Percentiles rank a stretch among this genome's conserved stretches.
These are phyloP conservation scores for Galerucella nymphaeae DNA, from an alignment of 2,888 invertebrate genomes.

Conservation along the genomic window DNA sequence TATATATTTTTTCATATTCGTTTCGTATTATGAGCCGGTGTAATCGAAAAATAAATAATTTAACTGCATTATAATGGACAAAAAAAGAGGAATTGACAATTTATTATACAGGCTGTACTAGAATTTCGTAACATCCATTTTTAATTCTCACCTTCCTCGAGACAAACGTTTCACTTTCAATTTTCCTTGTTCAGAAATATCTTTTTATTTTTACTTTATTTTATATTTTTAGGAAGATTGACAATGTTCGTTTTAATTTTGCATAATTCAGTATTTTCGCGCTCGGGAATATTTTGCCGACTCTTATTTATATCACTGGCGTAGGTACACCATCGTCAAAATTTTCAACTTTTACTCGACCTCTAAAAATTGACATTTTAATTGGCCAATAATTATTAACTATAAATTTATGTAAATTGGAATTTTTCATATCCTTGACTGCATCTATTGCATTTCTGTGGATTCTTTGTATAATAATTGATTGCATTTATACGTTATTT, in stretches of 20 bases:
- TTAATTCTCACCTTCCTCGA: background rate
- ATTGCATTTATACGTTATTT: background rate
- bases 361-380: too few relatives aligned
- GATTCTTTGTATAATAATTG: too few relatives aligned
- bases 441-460: background rate
- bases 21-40: background rate
- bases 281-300: conserved; percentile 22
- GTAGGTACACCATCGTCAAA: conserved; percentile 2
- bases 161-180: conserved; percentile 11
- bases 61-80: background rate
- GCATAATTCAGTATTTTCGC: conserved; percentile 37
- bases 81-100: background rate
- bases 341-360: background rate
- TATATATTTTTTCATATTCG: too few relatives aligned
- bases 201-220: background rate
- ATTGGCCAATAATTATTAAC: background rate
- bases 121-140: too few relatives aligned
- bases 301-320: conserved; percentile 11
- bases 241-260: conserved; percentile 25
- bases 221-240: conserved; percentile 8
- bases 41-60: conserved; percentile 7
- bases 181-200: conserved; percentile 23
- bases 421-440: background rate
- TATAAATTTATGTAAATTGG: background rate
- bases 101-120: background rate